Percentiles rank a stretch among this genome's conserved stretches.
phyloP scores from a whole-genome alignment of 2,888 invertebrate genomes.

The Rhorus exstirpatorius region DNA sequence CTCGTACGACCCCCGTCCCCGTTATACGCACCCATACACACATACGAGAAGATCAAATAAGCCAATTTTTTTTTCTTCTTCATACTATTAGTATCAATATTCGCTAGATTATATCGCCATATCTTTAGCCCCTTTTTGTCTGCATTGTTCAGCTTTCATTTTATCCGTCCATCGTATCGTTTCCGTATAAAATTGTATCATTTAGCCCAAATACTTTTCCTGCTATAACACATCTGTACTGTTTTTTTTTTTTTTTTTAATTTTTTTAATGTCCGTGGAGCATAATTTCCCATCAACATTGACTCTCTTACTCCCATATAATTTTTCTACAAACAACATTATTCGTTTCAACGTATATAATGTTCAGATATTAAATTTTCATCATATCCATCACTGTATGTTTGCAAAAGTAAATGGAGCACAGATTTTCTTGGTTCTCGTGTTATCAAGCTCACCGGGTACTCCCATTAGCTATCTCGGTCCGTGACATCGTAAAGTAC shows the following conservation, averaged over 20 bases:
- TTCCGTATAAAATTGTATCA: background rate
- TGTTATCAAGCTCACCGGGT: background rate
- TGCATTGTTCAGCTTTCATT: background rate
- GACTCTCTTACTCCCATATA: constrained; percentile 23
- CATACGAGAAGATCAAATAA: constrained; percentile 49
- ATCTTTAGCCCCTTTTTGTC: constrained; percentile 8
- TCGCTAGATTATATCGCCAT: constrained; percentile 61
- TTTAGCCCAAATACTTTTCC: constrained; percentile 62
- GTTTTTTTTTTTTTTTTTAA: too few species aligned
- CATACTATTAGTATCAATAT: constrained; percentile 30
- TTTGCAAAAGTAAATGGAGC: constrained; percentile 10
- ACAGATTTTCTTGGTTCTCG: background rate
- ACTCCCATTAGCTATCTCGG: too few species aligned
- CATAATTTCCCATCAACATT: constrained; percentile 39
- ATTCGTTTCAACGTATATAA: background rate
- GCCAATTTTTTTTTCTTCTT: constrained; percentile 50
- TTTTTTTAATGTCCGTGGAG: too few species aligned
- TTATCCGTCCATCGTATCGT: background rate
- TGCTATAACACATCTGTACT: constrained; percentile 25
- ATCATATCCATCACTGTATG: background rate
- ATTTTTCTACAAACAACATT: constrained; percentile 54
- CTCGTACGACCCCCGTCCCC: constrained; percentile 67
- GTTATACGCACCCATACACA: constrained; percentile 50
- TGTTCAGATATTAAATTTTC: background rate
- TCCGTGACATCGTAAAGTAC: too few species aligned